These are phyloP conservation scores for Erethizon dorsatum DNA, from an alignment of 2,797 vertebrate species.

Conservation along the genomic window DNA sequence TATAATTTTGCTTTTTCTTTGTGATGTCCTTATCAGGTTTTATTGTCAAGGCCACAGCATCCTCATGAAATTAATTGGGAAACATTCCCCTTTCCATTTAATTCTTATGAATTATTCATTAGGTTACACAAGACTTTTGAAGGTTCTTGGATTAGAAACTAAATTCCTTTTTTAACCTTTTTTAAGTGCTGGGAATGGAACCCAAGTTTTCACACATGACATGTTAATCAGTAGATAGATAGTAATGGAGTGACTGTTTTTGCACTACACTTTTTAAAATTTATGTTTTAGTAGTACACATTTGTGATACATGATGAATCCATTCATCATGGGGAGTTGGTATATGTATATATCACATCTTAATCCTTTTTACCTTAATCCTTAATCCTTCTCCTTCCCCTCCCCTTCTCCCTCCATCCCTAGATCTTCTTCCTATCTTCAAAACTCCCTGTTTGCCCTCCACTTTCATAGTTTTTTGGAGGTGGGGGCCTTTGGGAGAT, in stretches of 20 bases:
- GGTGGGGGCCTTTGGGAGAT: not conserved
- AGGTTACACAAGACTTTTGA: conserved; percentile 40
- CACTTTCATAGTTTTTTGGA: not conserved
- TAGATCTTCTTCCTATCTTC: not conserved
- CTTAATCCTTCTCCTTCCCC: not conserved
- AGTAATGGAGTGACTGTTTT: not conserved
- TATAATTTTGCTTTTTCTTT: conserved; percentile 27
- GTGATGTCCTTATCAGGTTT: not conserved
- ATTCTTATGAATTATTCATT: conserved; percentile 3
- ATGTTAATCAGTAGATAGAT: not conserved
- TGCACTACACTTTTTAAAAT: not conserved
- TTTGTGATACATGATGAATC: not conserved
- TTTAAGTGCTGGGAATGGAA: not conserved
- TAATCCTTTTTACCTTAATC: not conserved
- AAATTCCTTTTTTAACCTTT: not conserved
- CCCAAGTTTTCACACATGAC: not conserved
- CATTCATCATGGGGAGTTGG: not conserved
- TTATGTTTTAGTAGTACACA: not conserved
- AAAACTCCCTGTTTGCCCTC: not conserved
- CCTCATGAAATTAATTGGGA: conserved; percentile 22
- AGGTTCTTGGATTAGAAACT: conserved; percentile 40
- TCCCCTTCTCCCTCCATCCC: not conserved
- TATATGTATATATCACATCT: not conserved
- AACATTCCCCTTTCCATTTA: conserved; percentile 9
- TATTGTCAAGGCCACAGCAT: conserved; percentile 1